Percentiles rank a stretch among this genome's conserved stretches.
These are phyloP conservation scores for Urophycis tenuis DNA, from an alignment of 2,797 vertebrate genomes.

Conservation along the genomic window DNA sequence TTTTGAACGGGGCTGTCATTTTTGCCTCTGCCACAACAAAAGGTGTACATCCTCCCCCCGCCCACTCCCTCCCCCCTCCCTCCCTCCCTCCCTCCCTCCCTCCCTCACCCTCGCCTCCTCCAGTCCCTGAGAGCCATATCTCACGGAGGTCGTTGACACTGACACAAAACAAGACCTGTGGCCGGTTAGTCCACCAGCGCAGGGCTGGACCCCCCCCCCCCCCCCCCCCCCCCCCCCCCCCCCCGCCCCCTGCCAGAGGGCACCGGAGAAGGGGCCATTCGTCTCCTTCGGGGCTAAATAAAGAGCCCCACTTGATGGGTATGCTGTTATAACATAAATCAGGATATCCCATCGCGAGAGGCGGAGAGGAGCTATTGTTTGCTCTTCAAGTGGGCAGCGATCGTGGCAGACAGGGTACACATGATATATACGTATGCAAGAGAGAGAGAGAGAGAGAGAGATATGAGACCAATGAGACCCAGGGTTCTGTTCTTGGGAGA, in stretches of 20 bases:
- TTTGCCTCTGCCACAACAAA: conserved; percentile 36
- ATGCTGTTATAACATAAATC: conserved; percentile 65
- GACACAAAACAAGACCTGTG: conserved; percentile 51
- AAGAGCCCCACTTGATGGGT: conserved; percentile 59
- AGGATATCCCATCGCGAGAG: conserved; percentile 72
- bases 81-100: neutral
- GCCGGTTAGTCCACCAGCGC: conserved; percentile 13
- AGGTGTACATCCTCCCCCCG: conserved; percentile 48
- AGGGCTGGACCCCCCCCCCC: conserved; percentile 8
- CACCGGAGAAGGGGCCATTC: conserved; percentile 21
- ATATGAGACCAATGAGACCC: neutral
- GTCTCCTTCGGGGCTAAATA: conserved; percentile 58
- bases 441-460: conserved; percentile 53
- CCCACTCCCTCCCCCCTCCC: conserved; percentile 4
- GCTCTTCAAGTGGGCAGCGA: conserved; percentile 68
- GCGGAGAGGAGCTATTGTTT: conserved; percentile 68
- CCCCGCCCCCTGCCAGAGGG: neutral
- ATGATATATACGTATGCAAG: conserved; percentile 24
- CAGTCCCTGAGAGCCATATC: conserved; percentile 32
- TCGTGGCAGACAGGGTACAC: conserved; percentile 54
- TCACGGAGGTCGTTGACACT: conserved; percentile 42
- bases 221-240: neutral
- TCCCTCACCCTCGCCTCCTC: conserved; percentile 6
- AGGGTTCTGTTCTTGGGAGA: neutral
- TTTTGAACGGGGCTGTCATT: conserved; percentile 43